Evolutionary conservation across 2,113 vertebrate genomes (phyloP).

Genomic region (Chrysochloris asiatica): DNA sequence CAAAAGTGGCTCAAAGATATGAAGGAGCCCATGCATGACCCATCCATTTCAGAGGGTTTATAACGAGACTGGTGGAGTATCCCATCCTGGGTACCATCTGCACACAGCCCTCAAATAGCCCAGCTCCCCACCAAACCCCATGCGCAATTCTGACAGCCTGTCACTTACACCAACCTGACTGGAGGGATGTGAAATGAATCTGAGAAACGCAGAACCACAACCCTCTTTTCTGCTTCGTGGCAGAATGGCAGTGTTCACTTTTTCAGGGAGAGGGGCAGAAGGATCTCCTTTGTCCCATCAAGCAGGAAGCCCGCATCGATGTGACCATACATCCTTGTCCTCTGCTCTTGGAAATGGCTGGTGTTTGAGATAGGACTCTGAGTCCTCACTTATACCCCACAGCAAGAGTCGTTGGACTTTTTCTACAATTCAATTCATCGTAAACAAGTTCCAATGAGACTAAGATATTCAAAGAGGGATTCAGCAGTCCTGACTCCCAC

Average conservation of each 20-base stretch:
- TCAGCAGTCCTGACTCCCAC: accelerated
- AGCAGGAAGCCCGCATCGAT: neutral
- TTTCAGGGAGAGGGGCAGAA: neutral
- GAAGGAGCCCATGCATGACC: neutral
- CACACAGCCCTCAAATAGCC: too few relatives aligned
- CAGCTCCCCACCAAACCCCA: too few relatives aligned
- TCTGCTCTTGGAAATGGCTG: neutral
- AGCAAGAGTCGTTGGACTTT: neutral
- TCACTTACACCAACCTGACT: too few relatives aligned
- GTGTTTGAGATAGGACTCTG: neutral
- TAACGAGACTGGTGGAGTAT: too few relatives aligned
- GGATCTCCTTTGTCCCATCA: neutral
- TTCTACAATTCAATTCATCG: neutral
- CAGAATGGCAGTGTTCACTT: accelerated
- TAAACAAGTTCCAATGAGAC: neutral
- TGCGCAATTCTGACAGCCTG: neutral
- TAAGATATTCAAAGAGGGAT: neutral
- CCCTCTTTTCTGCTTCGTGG: too few relatives aligned
- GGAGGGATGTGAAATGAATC: too few relatives aligned
- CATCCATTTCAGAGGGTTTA: too few relatives aligned
- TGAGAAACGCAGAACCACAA: accelerated
- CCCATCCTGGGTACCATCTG: neutral
- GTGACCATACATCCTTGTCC: accelerated
- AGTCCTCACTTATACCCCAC: neutral
- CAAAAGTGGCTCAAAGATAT: neutral